phyloP scores from a whole-genome alignment of 1,140 invertebrate genomes.

The Acromyrmex heyeri region DNA sequence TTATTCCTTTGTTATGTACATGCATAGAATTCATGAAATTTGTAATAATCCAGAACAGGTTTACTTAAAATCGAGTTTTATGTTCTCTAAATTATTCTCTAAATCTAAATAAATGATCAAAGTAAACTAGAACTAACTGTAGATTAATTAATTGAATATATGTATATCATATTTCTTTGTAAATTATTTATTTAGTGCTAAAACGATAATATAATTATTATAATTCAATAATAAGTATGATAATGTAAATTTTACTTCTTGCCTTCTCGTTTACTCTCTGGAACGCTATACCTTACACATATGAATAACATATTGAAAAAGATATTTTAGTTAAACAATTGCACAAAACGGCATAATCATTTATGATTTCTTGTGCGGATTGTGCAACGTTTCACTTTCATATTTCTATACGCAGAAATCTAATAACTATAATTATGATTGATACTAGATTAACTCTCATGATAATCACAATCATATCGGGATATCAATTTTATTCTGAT shows the following conservation, averaged over 20 bases:
- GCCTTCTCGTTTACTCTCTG: neutral
- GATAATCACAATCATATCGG: neutral
- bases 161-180: neutral
- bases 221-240: neutral
- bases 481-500: slow-evolving; percentile 2
- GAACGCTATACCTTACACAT: neutral
- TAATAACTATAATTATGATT: slow-evolving; percentile 17
- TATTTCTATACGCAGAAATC: slow-evolving; percentile 1
- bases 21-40: neutral
- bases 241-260: neutral
- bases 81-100: neutral
- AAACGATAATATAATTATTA: neutral
- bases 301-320: neutral
- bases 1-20: neutral
- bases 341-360: neutral
- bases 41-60: neutral
- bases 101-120: neutral
- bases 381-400: neutral
- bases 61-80: neutral
- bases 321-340: neutral
- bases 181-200: neutral
- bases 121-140: neutral
- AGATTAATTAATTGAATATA: neutral
- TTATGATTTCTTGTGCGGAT: neutral
- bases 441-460: slow-evolving; percentile 14